Conservation (phyloP, 2,888 invertebrate species). For the Chrysolina oricalcia region DNA sequence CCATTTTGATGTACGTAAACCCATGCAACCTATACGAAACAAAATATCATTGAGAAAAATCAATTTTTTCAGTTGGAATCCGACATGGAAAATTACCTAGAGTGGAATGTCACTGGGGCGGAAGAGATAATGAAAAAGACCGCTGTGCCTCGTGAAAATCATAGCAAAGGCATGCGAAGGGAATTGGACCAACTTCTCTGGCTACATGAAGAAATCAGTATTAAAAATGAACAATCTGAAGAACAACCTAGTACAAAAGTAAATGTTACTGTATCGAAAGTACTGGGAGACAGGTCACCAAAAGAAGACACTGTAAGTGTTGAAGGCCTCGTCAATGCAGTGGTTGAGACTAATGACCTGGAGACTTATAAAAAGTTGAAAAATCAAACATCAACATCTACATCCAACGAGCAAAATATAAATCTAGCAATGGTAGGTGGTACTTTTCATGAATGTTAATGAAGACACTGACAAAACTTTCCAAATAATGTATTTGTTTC, state of each 20-base stretch:
- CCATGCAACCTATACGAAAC: not conserved
- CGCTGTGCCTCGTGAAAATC: not conserved
- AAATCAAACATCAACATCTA: too few relatives aligned
- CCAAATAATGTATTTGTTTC: too few relatives aligned
- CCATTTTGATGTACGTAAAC: not conserved
- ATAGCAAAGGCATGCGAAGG: not conserved
- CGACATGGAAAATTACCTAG: not conserved
- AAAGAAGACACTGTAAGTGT: too few relatives aligned
- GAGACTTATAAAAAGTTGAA: too few relatives aligned
- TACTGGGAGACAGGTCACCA: too few relatives aligned
- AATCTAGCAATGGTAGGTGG: too few relatives aligned
- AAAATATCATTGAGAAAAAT: not conserved
- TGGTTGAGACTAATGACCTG: too few relatives aligned
- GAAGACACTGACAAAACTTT: too few relatives aligned
- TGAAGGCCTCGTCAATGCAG: too few relatives aligned
- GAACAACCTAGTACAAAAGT: not conserved
- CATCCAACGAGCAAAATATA: too few relatives aligned
- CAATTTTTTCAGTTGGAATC: constrained; percentile 5
- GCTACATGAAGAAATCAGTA: not conserved
- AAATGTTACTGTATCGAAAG: too few relatives aligned
- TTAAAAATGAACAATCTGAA: not conserved
- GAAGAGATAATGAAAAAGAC: not conserved
- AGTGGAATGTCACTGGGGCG: not conserved
- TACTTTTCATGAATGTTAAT: too few relatives aligned
- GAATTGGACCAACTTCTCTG: not conserved